phyloP scores from a whole-genome alignment of 2,888 invertebrate genomes.

The Temnothorax rugatulus region DNA sequence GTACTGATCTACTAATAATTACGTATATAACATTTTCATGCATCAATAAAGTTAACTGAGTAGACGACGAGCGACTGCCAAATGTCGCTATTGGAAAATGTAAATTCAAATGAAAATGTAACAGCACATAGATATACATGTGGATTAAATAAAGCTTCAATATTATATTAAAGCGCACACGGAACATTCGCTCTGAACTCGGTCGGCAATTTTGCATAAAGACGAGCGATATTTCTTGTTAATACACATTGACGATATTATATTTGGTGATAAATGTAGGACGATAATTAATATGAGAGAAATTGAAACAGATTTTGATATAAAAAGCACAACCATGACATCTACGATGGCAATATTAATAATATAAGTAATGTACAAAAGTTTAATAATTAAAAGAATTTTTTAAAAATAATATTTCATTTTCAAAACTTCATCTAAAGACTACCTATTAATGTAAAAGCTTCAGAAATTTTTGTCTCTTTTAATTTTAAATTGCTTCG shows the following conservation, averaged over 20 bases:
- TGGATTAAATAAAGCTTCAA: constrained; percentile 25
- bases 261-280: neutral
- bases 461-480: neutral
- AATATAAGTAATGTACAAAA: neutral
- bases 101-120: constrained; percentile 30
- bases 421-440: neutral
- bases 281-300: constrained; percentile 18
- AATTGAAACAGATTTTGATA: neutral
- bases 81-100: constrained; percentile 14
- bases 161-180: constrained; percentile 11
- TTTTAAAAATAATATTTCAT: neutral
- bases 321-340: neutral
- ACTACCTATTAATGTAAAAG: neutral
- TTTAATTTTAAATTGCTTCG: neutral
- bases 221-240: constrained; percentile 13
- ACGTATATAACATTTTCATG: neutral
- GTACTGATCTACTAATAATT: neutral
- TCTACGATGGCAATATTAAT: neutral
- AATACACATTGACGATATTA: constrained; percentile 23
- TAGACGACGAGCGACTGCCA: neutral
- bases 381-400: neutral
- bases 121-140: neutral
- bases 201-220: constrained; percentile 18
- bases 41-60: constrained; percentile 25
- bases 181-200: neutral